A percentile compares a stretch with the other conserved stretches of the same genome.
Conservation (phyloP, 2,797 vertebrate genomes). For the Pempheris klunzingeri region DNA sequence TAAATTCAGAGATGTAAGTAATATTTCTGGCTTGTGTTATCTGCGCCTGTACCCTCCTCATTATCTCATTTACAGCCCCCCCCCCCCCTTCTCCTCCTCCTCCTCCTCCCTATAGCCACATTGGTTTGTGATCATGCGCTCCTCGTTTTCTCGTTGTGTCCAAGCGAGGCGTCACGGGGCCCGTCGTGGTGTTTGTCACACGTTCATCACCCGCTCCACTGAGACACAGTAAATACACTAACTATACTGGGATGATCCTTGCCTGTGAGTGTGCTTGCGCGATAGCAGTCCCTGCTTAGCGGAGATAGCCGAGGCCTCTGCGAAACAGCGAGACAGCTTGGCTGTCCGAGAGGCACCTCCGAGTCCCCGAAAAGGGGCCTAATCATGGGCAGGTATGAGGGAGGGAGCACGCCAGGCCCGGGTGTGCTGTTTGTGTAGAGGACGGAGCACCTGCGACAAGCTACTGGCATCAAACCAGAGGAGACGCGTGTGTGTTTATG, state of each 20-base stretch:
- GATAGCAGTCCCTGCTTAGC: slow-evolving; percentile 16
- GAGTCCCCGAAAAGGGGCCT: slow-evolving; percentile 44
- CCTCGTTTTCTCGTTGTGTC: slow-evolving; percentile 69
- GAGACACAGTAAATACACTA: slow-evolving; percentile 45
- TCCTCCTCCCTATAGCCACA: slow-evolving; percentile 12
- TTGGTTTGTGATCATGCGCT: slow-evolving; percentile 77
- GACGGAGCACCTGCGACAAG: slow-evolving; percentile 26
- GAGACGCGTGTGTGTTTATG: not conserved
- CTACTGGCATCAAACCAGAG: not conserved
- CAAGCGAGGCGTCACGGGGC: slow-evolving; percentile 70
- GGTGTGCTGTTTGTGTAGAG: slow-evolving; percentile 9
- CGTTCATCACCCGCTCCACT: slow-evolving; percentile 51
- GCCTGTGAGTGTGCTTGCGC: slow-evolving; percentile 16
- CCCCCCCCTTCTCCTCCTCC: not conserved
- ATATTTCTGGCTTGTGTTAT: slow-evolving; percentile 8
- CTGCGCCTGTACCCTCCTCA: not conserved
- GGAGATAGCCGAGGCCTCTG: slow-evolving; percentile 47
- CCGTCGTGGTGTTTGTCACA: slow-evolving; percentile 63
- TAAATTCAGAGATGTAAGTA: slow-evolving; percentile 97
- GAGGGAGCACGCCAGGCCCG: slow-evolving; percentile 37
- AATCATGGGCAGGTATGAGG: slow-evolving; percentile 62
- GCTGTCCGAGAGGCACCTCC: slow-evolving; percentile 21
- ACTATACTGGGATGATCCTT: not conserved
- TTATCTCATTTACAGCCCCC: slow-evolving; percentile 45
- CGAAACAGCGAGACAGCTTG: slow-evolving; percentile 21